Evolutionary conservation across 2,113 vertebrate genomes (phyloP), one percentile per base, ranked within the genome.

Genomic region (Boulengeromyrus knoepffleri): DNA sequence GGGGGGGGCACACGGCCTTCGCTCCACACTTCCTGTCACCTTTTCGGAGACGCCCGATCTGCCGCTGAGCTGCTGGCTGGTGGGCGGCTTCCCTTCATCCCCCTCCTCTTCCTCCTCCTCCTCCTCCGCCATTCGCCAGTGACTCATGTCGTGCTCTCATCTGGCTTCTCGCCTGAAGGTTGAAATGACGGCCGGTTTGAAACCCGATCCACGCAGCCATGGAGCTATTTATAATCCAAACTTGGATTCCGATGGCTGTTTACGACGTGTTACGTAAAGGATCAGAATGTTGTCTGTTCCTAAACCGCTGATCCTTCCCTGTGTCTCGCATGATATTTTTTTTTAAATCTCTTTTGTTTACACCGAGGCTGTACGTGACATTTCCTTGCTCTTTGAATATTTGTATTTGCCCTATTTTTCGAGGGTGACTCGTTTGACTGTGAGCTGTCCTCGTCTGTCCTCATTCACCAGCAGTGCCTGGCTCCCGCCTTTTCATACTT

Each of bases 141-240:
- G 85, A 87, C 27, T 87, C 49, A 56, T 1, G 1, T 5, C 4
- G 1, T 42, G 49, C 46, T 87, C 50, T 53, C 27, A 53, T 85
- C 83, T 27, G 45, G 85, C 39, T 45, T 52, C 52, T 24, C 77
- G 27, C 19, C 88, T 27, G 74, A 56, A 50, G 50, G 74, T 84
- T 83, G 88, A 89, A 53, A 52, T 36, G n/a, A 89, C 74, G 21
- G 88, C 47, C 9, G 45, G n/a, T 88, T 88, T 85, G 50, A 49
- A 88, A 13, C 66, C 12, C 12, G 66, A 83, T 84, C 31, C 49
- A 42, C 36, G 12, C 70, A 42, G 47, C 50, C 45, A 49, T 89
- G 7, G 7, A 42, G 31, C 70, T 53, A 53, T 89, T 89, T 89
- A 89, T 89, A 74, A 83, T 83, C 77, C 50, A 89, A 15, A 50